Conservation (phyloP, 2,888 invertebrate species). For the Apoda limacodes region DNA sequence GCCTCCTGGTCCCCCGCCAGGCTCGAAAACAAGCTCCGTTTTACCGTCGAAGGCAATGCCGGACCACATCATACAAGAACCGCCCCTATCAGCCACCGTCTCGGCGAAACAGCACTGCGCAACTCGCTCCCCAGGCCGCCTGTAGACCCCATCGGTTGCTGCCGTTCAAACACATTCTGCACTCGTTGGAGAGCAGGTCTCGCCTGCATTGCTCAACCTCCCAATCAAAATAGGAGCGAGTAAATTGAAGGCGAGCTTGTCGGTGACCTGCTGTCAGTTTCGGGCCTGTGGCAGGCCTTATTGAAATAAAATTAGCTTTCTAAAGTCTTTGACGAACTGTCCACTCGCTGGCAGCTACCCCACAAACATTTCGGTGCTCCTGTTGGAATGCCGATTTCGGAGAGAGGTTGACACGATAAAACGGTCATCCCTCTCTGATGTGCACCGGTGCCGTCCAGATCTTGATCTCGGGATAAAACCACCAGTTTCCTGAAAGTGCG, state of each 20-base stretch:
- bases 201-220: conserved; percentile 5
- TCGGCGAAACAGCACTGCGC: conserved; percentile 5
- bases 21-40: conserved; percentile 11
- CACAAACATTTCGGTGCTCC: conserved; percentile 10
- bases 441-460: conserved; percentile 11
- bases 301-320: conserved; percentile 17
- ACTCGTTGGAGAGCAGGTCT: conserved; percentile 11
- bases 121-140: conserved; percentile 6
- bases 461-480: conserved; percentile 9
- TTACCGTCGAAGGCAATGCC: conserved; percentile 7
- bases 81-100: conserved; percentile 4
- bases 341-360: conserved; percentile 17
- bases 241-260: conserved; percentile 11
- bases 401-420: conserved; percentile 13
- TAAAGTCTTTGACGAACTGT: conserved; percentile 19
- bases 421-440: conserved; percentile 16
- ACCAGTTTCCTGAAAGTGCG: conserved; percentile 11
- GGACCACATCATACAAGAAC: conserved; percentile 7
- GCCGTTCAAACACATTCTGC: conserved; percentile 11
- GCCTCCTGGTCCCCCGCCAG: conserved; percentile 4
- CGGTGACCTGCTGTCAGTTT: conserved; percentile 12
- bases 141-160: conserved; percentile 12
- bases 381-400: conserved; percentile 17
- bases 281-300: conserved; percentile 16
- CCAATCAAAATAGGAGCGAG: conserved; percentile 13